Evolutionary conservation across 2,888 invertebrate genomes (phyloP).

Genomic region (Oscheius sp.): DNA sequence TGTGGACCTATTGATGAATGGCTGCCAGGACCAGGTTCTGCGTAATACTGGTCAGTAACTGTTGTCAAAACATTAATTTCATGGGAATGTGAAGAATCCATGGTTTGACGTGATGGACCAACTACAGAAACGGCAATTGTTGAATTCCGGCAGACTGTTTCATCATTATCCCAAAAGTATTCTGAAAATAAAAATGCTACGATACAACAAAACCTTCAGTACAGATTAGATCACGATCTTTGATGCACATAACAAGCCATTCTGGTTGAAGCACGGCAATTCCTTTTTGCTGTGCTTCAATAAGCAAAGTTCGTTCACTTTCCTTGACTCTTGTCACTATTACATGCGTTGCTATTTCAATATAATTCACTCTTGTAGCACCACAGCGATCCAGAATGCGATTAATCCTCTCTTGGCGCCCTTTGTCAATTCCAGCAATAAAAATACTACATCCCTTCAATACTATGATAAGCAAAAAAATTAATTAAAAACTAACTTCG

Average conservation of each 20-base stretch:
- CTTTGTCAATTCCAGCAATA: slow-evolving; percentile 26
- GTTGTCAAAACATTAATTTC: neutral
- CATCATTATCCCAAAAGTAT: slow-evolving; percentile 6
- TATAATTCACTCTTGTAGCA: slow-evolving; percentile 36
- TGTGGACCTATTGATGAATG: neutral
- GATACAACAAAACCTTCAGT: slow-evolving; percentile 31
- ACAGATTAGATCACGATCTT: slow-evolving; percentile 16
- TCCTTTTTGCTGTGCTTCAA: slow-evolving; percentile 25
- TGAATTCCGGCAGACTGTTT: neutral
- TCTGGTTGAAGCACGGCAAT: slow-evolving; percentile 38
- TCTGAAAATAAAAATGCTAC: neutral
- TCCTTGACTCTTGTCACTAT: slow-evolving; percentile 32
- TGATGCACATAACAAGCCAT: slow-evolving; percentile 47
- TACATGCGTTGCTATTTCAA: slow-evolving; percentile 47
- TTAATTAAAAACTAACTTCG: slow-evolving; percentile 27
- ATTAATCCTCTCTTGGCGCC: slow-evolving; percentile 34
- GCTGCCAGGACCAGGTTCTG: too few relatives aligned
- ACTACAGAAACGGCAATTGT: neutral
- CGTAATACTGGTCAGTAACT: neutral
- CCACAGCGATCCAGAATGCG: slow-evolving; percentile 43
- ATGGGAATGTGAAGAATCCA: neutral
- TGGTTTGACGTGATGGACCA: neutral
- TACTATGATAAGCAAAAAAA: neutral
- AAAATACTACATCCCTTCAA: slow-evolving; percentile 29
- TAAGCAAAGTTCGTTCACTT: neutral